phyloP scores from a whole-genome alignment of 2,113 vertebrate genomes.

The Glaucidium brasilianum region DNA sequence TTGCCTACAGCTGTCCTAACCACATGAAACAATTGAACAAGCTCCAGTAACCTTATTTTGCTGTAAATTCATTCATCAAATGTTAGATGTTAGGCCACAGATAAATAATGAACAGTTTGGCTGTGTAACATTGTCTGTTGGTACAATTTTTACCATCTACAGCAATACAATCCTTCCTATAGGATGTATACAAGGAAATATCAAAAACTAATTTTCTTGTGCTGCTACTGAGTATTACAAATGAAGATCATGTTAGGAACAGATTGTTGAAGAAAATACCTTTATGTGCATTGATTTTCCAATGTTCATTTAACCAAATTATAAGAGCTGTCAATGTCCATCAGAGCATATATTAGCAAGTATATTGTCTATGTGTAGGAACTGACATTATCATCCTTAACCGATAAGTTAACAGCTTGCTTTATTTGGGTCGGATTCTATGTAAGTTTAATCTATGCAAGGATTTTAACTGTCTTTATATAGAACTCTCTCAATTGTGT shows the following conservation, averaged over 20 bases:
- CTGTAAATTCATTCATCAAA: slow-evolving; percentile 63
- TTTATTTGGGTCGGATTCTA: background rate
- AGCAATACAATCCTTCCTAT: background rate
- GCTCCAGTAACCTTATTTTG: slow-evolving; percentile 57
- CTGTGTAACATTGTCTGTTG: background rate
- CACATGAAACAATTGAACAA: slow-evolving; percentile 72
- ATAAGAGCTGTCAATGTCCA: background rate
- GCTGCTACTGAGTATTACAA: background rate
- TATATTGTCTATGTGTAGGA: background rate
- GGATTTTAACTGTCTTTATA: background rate
- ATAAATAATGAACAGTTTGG: slow-evolving; percentile 35
- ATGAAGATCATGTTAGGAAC: background rate
- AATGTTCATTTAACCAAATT: background rate
- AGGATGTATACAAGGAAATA: background rate
- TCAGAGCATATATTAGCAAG: background rate
- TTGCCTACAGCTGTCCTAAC: slow-evolving; percentile 72
- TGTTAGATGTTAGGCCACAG: slow-evolving; percentile 35
- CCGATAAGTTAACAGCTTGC: background rate
- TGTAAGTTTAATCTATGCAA: background rate
- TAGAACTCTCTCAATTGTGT: background rate
- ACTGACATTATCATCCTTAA: background rate
- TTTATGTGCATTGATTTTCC: background rate
- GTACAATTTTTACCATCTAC: slow-evolving; percentile 1
- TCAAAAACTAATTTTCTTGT: background rate
- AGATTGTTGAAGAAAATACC: background rate